Base-by-base conservation (phyloP, 2,113 vertebrate species). In the Gadus macrocephalus region DNA sequence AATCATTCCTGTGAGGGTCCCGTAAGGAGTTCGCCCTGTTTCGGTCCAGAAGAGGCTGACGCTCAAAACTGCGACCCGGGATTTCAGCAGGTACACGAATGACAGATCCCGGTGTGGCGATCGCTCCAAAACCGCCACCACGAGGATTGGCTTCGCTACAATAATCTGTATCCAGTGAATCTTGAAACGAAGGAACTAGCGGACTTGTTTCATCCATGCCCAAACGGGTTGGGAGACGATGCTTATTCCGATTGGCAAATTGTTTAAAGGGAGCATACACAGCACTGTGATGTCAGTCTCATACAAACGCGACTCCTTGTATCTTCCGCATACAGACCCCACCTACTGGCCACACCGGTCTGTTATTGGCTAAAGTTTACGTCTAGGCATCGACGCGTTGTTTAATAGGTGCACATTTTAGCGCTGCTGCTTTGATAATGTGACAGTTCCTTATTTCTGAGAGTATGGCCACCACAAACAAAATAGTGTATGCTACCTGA, bases 201-300 rank as follows among this genome's bases (percentile, higher is more conserved):
- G 93, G 93, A 78, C 93, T 94, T 12, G 89, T 93, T 79, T 94
- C 93, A 77, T 94, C 94, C 93, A 94, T 94, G 53, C 64, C 64
- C 64, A 27, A n/a, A 11, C 63, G 11, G 28, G 63, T 35, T 66
- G 38, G 64, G n/a, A 49, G 15, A 15, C 19, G n/a, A 20, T 1
- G 42, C 9, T 15, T 9, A 8, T 5, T 11, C 17, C 38, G 2
- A 5, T n/a, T 66, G 31, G 31, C 14, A 19, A 9, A 66, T 20
- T 11, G 17, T 11, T 14, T 35, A 9, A 28, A 42, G 31, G 35
- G 35, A 22, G 64, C 49, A 63, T 28, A 20, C 15, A 8, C 20
- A 15, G 15, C 2, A 27, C 1, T 25, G 2, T 25, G 22, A 62
- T n/a, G 6, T 22, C 61, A 22, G 61, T 58, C 28, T 53, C 19